Percentiles rank a stretch among this genome's conserved stretches.
Evolutionary conservation across 2,797 vertebrate species (phyloP).

Genomic region (Hippocampus kuda): DNA sequence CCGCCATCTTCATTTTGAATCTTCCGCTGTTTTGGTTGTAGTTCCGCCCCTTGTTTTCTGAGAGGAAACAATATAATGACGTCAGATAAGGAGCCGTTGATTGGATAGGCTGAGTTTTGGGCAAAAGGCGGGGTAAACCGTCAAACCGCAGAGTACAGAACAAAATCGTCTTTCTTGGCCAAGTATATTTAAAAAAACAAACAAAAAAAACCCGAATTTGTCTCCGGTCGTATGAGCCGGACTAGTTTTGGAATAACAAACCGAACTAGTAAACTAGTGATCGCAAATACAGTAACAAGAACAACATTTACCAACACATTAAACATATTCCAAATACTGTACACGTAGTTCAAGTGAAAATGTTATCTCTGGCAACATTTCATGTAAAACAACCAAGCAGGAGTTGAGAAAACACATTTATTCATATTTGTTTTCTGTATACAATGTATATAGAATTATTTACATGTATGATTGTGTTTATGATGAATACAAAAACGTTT

Average conservation of each 20-base stretch:
- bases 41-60: conserved; percentile 22
- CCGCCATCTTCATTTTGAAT: conserved; percentile 73
- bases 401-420: conserved; percentile 17
- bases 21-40: conserved; percentile 48
- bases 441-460: neutral
- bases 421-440: conserved; percentile 4
- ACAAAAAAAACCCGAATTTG: no score
- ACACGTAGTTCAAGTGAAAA: neutral
- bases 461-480: conserved; percentile 2
- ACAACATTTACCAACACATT: no score
- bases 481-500: neutral
- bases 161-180: no score
- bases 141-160: no score
- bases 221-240: no score
- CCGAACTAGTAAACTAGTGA: no score
- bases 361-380: neutral
- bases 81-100: neutral
- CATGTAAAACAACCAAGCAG: neutral
- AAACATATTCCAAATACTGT: no score
- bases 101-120: neutral
- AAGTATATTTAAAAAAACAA: no score
- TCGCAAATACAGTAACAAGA: no score
- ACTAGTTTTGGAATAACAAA: no score
- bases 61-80: conserved; percentile 29
- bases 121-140: no score